Conservation (phyloP, 1,140 invertebrate genomes). For the Nilaparvata lugens region DNA sequence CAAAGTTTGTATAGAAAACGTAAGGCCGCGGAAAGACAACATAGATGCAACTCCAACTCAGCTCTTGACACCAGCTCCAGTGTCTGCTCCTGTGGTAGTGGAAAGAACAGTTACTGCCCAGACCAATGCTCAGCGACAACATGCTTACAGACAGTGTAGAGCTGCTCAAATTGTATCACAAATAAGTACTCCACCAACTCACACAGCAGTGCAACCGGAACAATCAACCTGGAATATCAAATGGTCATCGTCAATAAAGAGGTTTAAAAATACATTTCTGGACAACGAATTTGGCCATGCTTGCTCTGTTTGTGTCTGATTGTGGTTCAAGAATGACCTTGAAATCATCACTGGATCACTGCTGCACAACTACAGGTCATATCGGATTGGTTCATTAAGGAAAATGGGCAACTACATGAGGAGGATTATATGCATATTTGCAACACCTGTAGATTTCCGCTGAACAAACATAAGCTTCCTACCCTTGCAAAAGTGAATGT, state of each 20-base stretch:
- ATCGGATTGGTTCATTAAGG: slow-evolving; percentile 15
- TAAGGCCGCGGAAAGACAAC: too few species aligned
- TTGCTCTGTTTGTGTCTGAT: slow-evolving; percentile 24
- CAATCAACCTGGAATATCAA: not conserved
- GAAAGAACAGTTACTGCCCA: not conserved
- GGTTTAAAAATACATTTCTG: slow-evolving; percentile 2
- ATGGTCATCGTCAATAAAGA: slow-evolving; percentile 9
- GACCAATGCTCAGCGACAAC: not conserved
- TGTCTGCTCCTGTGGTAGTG: too few species aligned
- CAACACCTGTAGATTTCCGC: slow-evolving; percentile 17
- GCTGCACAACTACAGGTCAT: slow-evolving; percentile 20
- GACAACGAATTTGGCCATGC: slow-evolving; percentile 22
- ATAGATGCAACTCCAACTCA: too few species aligned
- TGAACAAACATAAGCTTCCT: slow-evolving; percentile 24
- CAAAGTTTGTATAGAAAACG: too few species aligned
- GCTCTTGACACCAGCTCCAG: too few species aligned
- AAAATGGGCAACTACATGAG: slow-evolving; percentile 14
- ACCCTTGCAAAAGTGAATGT: slow-evolving; percentile 21
- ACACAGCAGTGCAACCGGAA: too few species aligned
- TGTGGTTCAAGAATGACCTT: slow-evolving; percentile 27
- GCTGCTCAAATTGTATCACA: too few species aligned
- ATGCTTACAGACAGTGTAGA: not conserved
- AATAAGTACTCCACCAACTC: too few species aligned
- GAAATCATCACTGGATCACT: slow-evolving; percentile 16
- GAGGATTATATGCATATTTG: slow-evolving; percentile 18